Evolutionary conservation across 1,140 invertebrate species (phyloP).

Genomic region (Zaprionus taronus): DNA sequence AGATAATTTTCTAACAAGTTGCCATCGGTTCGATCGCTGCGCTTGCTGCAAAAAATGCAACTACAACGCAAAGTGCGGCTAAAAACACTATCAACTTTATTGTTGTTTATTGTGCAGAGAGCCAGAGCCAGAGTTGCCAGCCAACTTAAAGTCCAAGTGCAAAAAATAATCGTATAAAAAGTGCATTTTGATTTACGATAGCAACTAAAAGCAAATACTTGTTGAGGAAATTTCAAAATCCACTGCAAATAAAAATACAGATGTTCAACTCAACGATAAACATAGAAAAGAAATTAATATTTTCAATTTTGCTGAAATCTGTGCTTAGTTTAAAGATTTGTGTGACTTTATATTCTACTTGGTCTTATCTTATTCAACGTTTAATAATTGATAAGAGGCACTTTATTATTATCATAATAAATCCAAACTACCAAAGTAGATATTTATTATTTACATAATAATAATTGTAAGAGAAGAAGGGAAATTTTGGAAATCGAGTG

Average conservation of each 20-base stretch:
- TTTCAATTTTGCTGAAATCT: too few relatives aligned
- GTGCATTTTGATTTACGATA: constrained; percentile 25
- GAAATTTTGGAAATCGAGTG: too few relatives aligned
- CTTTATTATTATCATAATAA: too few relatives aligned
- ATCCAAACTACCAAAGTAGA: too few relatives aligned
- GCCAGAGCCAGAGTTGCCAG: constrained; percentile 9
- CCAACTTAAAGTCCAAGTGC: constrained; percentile 13
- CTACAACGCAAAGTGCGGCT: neutral
- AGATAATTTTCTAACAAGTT: constrained; percentile 49
- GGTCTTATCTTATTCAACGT: too few relatives aligned
- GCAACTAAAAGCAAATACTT: constrained; percentile 37
- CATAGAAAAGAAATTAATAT: too few relatives aligned
- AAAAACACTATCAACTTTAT: constrained; percentile 41
- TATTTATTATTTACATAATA: too few relatives aligned
- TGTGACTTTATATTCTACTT: too few relatives aligned
- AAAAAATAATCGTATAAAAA: constrained; percentile 7
- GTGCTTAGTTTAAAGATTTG: too few relatives aligned
- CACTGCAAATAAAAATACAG: constrained; percentile 6
- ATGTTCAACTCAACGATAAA: neutral
- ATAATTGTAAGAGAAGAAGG: too few relatives aligned
- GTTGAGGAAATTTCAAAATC: constrained; percentile 18
- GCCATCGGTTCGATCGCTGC: constrained; percentile 27
- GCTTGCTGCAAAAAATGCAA: neutral
- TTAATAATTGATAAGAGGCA: too few relatives aligned
- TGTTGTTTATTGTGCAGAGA: constrained; percentile 41